phyloP scores from a whole-genome alignment of 2,797 vertebrate genomes.

The Sebastes melanostomus region DNA sequence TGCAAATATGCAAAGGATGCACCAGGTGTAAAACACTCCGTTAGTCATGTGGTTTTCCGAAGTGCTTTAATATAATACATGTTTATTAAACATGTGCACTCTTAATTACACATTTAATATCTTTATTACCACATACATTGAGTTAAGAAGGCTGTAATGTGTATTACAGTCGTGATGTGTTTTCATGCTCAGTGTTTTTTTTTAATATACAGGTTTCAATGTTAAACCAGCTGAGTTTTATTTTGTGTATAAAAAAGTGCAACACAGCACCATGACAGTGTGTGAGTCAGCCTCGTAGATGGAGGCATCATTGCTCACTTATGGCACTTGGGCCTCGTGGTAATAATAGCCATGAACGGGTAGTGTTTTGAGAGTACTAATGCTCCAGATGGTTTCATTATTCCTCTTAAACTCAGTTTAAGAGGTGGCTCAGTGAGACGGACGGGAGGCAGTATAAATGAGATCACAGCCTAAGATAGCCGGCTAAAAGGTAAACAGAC shows the following conservation, averaged over 20 bases:
- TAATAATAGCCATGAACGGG: neutral
- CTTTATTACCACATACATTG: neutral
- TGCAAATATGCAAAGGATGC: neutral
- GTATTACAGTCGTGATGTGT: neutral
- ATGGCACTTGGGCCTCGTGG: neutral
- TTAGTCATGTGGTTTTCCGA: neutral
- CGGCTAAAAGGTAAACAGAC: conserved; percentile 10
- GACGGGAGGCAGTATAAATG: neutral
- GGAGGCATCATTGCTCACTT: neutral
- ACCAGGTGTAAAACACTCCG: neutral
- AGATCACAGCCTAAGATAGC: neutral
- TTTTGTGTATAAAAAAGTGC: neutral
- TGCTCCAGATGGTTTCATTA: neutral
- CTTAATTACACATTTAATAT: neutral
- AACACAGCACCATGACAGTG: neutral
- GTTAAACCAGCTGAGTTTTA: neutral
- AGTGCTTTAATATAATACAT: neutral
- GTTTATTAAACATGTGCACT: neutral
- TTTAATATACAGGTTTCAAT: neutral
- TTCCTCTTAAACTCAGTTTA: neutral
- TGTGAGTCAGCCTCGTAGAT: neutral
- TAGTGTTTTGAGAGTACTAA: neutral
- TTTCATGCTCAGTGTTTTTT: neutral
- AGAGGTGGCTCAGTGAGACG: neutral
- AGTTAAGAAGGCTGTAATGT: neutral